phyloP scores from a whole-genome alignment of 2,888 invertebrate genomes.

The Metellina segmentata region DNA sequence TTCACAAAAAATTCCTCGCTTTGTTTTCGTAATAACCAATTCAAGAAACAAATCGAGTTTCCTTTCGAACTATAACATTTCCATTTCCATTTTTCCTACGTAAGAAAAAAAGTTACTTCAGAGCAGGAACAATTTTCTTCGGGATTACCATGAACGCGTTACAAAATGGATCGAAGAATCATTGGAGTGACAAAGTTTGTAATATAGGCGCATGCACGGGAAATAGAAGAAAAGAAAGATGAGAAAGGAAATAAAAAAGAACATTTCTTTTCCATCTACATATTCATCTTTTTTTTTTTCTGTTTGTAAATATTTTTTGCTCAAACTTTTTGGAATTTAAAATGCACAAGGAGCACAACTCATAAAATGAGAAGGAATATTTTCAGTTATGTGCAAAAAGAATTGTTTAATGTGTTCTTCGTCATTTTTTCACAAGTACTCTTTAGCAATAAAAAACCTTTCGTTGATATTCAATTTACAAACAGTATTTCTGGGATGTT shows the following conservation, averaged over 20 bases:
- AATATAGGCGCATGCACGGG: conserved; percentile 32
- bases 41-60: conserved; percentile 64
- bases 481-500: no score
- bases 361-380: neutral
- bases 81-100: conserved; percentile 41
- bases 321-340: neutral
- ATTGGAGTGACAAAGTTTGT: conserved; percentile 48
- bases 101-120: conserved; percentile 7
- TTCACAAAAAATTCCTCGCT: conserved; percentile 12
- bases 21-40: conserved; percentile 66
- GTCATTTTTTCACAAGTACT: no score
- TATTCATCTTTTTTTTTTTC: conserved; percentile 28
- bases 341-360: neutral
- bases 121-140: conserved; percentile 40
- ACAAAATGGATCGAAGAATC: conserved; percentile 53
- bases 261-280: conserved; percentile 45
- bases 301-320: conserved; percentile 32
- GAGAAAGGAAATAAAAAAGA: neutral
- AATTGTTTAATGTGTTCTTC: no score
- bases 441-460: no score
- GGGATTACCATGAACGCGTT: conserved; percentile 48
- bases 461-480: no score
- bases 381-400: no score
- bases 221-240: conserved; percentile 21
- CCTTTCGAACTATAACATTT: conserved; percentile 33